phyloP scores from a whole-genome alignment of 1,140 invertebrate genomes.

The Macrotrachela quadricornifera region DNA sequence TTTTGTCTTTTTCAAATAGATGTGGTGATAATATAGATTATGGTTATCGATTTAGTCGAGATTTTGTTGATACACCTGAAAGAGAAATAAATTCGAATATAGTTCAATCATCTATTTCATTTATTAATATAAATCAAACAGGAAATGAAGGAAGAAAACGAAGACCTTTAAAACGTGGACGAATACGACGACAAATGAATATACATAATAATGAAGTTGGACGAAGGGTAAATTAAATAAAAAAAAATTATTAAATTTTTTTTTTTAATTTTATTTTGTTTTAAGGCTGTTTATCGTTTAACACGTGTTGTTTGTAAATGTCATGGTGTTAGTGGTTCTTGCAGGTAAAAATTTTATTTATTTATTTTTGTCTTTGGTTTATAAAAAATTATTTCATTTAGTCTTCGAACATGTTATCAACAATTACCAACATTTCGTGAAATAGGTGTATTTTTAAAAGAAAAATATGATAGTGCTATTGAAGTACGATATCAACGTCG shows the following conservation, averaged over 20 bases:
- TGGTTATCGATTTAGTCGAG: constrained; percentile 74
- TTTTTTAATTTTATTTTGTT: no score
- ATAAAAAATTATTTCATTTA: no score
- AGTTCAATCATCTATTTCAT: no score
- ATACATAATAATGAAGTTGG: constrained; percentile 83
- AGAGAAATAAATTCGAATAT: constrained; percentile 19
- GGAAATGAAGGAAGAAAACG: not conserved
- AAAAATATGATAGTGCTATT: constrained; percentile 68
- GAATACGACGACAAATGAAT: constrained; percentile 67
- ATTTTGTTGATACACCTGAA: constrained; percentile 69
- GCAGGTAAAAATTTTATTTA: no score
- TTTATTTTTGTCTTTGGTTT: no score
- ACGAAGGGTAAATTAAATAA: constrained; percentile 33
- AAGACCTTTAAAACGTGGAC: constrained; percentile 30
- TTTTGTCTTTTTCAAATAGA: constrained; percentile 17
- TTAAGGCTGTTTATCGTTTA: constrained; percentile 60
- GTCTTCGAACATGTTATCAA: constrained; percentile 66
- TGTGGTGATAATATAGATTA: constrained; percentile 86
- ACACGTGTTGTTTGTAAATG: constrained; percentile 75
- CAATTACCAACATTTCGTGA: constrained; percentile 66
- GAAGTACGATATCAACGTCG: constrained; percentile 62
- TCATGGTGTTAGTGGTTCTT: constrained; percentile 70
- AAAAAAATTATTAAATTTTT: no score
- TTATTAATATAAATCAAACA: no score
- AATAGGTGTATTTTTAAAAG: constrained; percentile 64